These are phyloP conservation scores for Cyrtonyx montezumae DNA, from an alignment of 2,113 vertebrate species.

Conservation along the genomic window DNA sequence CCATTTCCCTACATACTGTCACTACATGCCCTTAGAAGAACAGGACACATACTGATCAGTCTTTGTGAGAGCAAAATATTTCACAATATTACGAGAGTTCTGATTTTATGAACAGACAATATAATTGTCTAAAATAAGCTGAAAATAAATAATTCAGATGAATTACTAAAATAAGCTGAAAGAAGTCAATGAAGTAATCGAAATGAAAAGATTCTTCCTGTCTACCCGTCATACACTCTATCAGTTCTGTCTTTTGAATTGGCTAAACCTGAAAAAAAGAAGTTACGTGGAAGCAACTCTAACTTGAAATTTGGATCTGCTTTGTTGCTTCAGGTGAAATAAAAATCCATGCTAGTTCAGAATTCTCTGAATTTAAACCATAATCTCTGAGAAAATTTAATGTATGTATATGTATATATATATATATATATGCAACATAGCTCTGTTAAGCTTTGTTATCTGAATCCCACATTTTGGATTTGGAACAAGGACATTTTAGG, in stretches of 20 bases:
- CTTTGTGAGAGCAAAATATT: background rate
- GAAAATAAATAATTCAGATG: background rate
- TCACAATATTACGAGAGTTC: background rate
- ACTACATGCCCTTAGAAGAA: no score
- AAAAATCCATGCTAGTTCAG: background rate
- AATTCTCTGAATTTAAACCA: background rate
- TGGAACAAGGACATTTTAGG: background rate
- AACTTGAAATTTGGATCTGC: background rate
- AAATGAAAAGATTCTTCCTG: background rate
- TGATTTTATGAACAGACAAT: background rate
- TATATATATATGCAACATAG: background rate
- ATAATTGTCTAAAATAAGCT: background rate
- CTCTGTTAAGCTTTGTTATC: accelerated
- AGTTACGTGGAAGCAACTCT: background rate
- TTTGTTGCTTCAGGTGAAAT: background rate
- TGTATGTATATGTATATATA: accelerated
- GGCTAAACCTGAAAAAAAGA: background rate
- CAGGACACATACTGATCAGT: background rate
- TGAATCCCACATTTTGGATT: background rate
- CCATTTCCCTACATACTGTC: no score
- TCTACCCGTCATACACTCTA: background rate
- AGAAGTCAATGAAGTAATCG: background rate
- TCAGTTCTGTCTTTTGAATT: background rate
- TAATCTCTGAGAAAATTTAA: background rate
- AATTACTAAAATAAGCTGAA: background rate